Evolutionary conservation across 2,797 vertebrate genomes (phyloP), one percentile per base, ranked within the genome.

Genomic region (Catamblyrhynchus diadema): DNA sequence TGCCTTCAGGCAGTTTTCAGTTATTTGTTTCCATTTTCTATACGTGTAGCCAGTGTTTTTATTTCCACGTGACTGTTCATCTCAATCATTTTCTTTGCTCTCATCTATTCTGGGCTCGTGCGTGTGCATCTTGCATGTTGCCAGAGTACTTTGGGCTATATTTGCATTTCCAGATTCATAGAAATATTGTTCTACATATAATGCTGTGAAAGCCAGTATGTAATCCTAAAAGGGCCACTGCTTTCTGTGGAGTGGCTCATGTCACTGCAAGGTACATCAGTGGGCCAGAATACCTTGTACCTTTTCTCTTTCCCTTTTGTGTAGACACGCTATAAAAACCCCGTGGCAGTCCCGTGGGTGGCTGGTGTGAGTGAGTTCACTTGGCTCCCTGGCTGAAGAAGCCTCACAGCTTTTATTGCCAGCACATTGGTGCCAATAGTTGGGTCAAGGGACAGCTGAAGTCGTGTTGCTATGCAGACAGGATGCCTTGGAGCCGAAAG

Each of bases 11-110:
- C 93, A 64, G 71, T 59, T 90, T 90, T 96, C 87, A 88, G 80
- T 90, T 93, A 84, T 59, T 88, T 92, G 72, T 95, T 95, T 95
- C 88, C 81, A 66, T 89, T 91, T 91, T 88, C 95, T 93, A 81
- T 95, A 81, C 75, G 12, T 67, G 66, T 66, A 51, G 44, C 42
- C 91, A 75, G 2, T 65, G 65, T 73, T 95, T 92, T 90, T 83
- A 59, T 93, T 94, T 95, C 77, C 69, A 78, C 5, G 16, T 89
- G 93, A 83, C 64, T 83, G 50, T 83, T 95, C 91, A 69, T 95
- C 72, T 83, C 81, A 88, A 4, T 69, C 22, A 3, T 71, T 94
- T 84, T 79, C 81, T 88, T 88, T 75, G 32, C 84, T 89, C 45
- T 92, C 79, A 6, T 95, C 86, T 94, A 81, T 91, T 95, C 85